phyloP scores from a whole-genome alignment of 2,113 vertebrate species.

The Andinoacara biseriatus region DNA sequence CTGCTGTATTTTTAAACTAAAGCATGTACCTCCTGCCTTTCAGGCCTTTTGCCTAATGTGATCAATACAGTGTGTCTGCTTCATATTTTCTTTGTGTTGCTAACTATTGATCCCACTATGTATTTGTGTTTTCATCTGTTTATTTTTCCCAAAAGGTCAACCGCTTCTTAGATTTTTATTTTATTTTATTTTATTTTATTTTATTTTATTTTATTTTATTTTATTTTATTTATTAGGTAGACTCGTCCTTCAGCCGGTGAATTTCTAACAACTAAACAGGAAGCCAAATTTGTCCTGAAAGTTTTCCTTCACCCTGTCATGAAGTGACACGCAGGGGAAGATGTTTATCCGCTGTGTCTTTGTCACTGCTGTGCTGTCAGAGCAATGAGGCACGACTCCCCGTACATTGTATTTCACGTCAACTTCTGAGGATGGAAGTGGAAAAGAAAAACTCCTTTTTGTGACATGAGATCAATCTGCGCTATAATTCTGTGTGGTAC shows the following conservation, averaged over 20 bases:
- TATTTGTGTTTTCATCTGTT: neutral
- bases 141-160: neutral
- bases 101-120: neutral
- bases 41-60: neutral
- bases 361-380: constrained; percentile 61
- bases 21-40: neutral
- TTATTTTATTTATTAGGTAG: neutral
- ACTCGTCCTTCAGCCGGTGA: neutral
- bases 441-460: constrained; percentile 36
- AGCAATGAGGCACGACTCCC: constrained; percentile 45
- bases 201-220: neutral
- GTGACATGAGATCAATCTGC: constrained; percentile 50
- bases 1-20: neutral
- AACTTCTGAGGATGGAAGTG: constrained; percentile 43
- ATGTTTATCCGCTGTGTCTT: constrained; percentile 58
- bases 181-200: neutral
- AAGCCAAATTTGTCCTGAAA: constrained; percentile 28
- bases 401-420: constrained; percentile 59
- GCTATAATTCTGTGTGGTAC: constrained; percentile 3
- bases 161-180: neutral
- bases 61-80: neutral
- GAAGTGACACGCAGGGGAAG: constrained; percentile 45
- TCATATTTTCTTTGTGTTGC: neutral
- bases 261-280: constrained; percentile 16
- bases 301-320: constrained; percentile 45